phyloP scores from a whole-genome alignment of 2,888 invertebrate species.

The Scaptomyza parva region DNA sequence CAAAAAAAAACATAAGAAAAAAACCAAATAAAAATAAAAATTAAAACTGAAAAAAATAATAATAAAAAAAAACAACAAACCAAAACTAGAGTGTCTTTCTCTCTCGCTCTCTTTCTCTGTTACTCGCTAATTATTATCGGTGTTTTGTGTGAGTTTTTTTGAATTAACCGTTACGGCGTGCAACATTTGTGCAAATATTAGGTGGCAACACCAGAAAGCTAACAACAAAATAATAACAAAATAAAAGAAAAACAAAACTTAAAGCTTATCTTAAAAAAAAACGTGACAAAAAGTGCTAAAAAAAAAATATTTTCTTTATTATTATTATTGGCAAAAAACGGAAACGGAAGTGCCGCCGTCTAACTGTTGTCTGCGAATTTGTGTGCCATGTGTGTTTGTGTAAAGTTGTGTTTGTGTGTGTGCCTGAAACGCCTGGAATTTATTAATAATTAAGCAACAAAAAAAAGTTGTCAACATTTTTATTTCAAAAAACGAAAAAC shows the following conservation, averaged over 20 bases:
- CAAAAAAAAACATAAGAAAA: conserved; percentile 10
- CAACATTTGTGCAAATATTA: conserved; percentile 15
- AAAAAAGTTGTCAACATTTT: conserved; percentile 1
- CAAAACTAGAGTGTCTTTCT: not conserved
- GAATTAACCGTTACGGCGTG: conserved; percentile 34
- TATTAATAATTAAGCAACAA: conserved; percentile 8
- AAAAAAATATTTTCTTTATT: too few species aligned
- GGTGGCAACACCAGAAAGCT: conserved; percentile 38
- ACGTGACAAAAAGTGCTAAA: conserved; percentile 35
- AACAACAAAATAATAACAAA: not conserved
- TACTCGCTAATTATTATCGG: not conserved
- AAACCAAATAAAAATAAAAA: conserved; percentile 3
- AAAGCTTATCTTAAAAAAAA: conserved; percentile 23
- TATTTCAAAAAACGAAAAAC: not conserved
- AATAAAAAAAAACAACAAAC: not conserved
- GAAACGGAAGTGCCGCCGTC: conserved; percentile 48
- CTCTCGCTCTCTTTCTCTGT: not conserved
- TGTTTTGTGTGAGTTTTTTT: conserved; percentile 3
- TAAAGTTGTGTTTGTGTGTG: conserved; percentile 27
- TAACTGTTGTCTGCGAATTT: conserved; percentile 30
- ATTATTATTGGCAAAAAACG: conserved; percentile 25
- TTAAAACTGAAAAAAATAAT: not conserved
- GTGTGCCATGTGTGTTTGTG: not conserved
- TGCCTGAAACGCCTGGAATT: conserved; percentile 11
- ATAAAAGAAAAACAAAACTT: conserved; percentile 11